Evolutionary conservation across 2,113 vertebrate species (phyloP), one percentile per base, ranked within the genome.

Genomic region (Oncorhynchus gorbuscha): DNA sequence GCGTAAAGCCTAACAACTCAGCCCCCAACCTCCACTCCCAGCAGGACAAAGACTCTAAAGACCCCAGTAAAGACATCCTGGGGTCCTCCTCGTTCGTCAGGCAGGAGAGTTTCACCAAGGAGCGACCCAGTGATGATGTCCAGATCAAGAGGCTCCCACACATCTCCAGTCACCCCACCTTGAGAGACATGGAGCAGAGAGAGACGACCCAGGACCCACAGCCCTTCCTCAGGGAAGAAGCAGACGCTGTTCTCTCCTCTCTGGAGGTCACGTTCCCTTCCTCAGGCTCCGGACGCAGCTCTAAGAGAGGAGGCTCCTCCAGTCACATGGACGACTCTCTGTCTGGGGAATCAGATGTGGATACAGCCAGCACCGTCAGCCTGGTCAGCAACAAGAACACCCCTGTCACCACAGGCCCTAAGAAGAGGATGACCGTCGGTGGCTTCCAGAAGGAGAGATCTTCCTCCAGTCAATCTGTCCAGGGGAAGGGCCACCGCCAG

Each of bases 81-180:
- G 35, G 74, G 0, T 71, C 83, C 0, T 81, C 73, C 1, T 84
- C 91, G 16, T 94, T 98, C 1, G 87, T 95, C 48, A 92, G 96
- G 7, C 97, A 97, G 81, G 96, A 98, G 83, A 98, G 97, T 83
- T 97, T 97, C 93, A 97, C 96, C 89, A 99, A 95, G 94, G 97
- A 97, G 70, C 93, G 89, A 3, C 91, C 94, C 12, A 93, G 92
- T 1, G 88, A 93, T 69, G 79, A 81, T 1, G 71, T 94, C 32
- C 92, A 93, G 18, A 89, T 94, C 0, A 95, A 96, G 86, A 96
- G 92, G 76, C 93, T 97, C 12, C 97, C 97, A 0, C 94, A 95
- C 88, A 95, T 99, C 80, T 93, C 94, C 82, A 97, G 96, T 85
- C 97, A 98, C 69, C 95, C 96, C 0, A 90, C 96, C 48, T 90